Percentiles rank a stretch among this genome's conserved stretches.
phyloP scores from a whole-genome alignment of 2,113 vertebrate genomes.

The Terrapene triunguis region DNA sequence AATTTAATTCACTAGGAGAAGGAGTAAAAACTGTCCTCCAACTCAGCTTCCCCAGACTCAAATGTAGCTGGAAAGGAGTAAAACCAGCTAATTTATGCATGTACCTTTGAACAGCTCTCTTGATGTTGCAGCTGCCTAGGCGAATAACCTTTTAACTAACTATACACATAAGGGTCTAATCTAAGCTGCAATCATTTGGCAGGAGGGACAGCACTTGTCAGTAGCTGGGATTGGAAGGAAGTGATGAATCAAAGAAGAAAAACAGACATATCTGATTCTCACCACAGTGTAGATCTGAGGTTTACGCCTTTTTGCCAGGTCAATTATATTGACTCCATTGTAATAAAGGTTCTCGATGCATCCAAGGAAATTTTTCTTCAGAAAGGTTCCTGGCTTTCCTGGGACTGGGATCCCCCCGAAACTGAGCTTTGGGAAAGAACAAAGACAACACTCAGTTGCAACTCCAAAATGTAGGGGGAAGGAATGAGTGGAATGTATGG shows the following conservation, averaged over 20 bases:
- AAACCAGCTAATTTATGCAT: not conserved
- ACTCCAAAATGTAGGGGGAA: not conserved
- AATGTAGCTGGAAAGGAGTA: not conserved
- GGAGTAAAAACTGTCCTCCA: not conserved
- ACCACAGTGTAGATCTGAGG: slow-evolving; percentile 99
- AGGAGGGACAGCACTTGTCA: not conserved
- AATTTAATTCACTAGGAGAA: not conserved
- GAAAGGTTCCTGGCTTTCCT: slow-evolving; percentile 96
- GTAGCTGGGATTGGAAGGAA: not conserved
- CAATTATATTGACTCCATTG: slow-evolving; percentile 96
- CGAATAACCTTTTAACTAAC: not conserved
- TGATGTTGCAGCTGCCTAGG: not conserved
- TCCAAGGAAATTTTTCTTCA: slow-evolving; percentile 97
- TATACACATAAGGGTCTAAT: not conserved
- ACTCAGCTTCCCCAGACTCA: not conserved
- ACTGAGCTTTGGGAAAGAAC: slow-evolving; percentile 89
- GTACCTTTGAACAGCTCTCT: not conserved
- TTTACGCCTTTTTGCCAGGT: slow-evolving; percentile 96
- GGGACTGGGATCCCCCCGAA: slow-evolving; percentile 98
- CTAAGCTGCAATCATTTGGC: not conserved
- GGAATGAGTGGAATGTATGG: not conserved
- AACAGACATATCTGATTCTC: slow-evolving; percentile 59
- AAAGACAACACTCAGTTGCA: slow-evolving; percentile 54
- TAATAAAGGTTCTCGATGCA: slow-evolving; percentile 99
- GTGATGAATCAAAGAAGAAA: not conserved